Base-by-base conservation (phyloP, 2,888 invertebrate genomes). In the Tigriopus californicus region DNA sequence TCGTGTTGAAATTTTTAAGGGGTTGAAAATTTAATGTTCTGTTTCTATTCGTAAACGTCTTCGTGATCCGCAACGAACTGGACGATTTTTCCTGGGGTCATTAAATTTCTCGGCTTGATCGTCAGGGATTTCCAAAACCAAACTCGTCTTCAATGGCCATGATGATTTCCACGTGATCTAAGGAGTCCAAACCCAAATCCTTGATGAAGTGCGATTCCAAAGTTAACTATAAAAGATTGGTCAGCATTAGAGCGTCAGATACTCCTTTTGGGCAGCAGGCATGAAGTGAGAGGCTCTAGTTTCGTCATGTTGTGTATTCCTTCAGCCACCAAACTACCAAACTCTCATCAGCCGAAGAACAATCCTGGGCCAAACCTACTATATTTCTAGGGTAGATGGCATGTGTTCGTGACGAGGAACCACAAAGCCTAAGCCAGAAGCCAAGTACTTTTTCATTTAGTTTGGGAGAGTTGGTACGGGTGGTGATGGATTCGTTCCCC, bases 131-230 rank as follows among this genome's bases (percentile, higher is more conserved):
- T 98, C 98, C n/a, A 75, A 97, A 95, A 58, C 89, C 90, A 74
- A 98, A 98, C 74, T 99, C 98, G 76, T 99, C 98, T 75, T 99
- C 98, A 79, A 99, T 90, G 1, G 94, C 94, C 94, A 98, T 97
- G 64, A 99, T 92, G 59, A 99, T 85, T 75, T 99, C 98, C 51
- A 99, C 97, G 74, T 97, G 97, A 75, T 99, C 98, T 66, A 99
- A 75, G 1, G 97, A 97, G 72, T 99, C 98, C 64, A 99, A 76
- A 40, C 98, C 98, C 66, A 97, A 78, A 72, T 98, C 98, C 68
- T 88, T 91, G 67, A 91, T 85, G 73, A 99, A 97, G 75, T 98
- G 95, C 56, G 92, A 87, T 11, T 95, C 85, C 66, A 89, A 70
- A n/a, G 79, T 79, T 46, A 98, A 74, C 95, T 98, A 75, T 62